phyloP scores from a whole-genome alignment of 2,888 invertebrate genomes.

The Caenorhabditis sp. region DNA sequence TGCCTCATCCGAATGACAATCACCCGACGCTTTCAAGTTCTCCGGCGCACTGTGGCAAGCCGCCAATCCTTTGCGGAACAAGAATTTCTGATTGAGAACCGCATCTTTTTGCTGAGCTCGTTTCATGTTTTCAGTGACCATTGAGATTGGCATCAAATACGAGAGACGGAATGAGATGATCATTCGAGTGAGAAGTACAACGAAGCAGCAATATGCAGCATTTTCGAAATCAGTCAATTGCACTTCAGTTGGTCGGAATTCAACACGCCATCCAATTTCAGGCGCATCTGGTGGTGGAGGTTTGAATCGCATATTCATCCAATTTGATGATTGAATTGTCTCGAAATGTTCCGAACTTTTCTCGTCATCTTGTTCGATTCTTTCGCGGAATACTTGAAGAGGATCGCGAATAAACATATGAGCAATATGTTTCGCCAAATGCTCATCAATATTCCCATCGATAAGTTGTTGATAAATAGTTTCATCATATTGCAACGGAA shows the following conservation, averaged over 20 bases:
- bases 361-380: slow-evolving; percentile 88
- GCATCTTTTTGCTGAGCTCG: slow-evolving; percentile 91
- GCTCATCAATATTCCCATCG: slow-evolving; percentile 88
- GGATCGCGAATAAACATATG: slow-evolving; percentile 98
- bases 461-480: slow-evolving; percentile 78
- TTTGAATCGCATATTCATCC: slow-evolving; percentile 71
- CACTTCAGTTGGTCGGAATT: slow-evolving; percentile 94
- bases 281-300: slow-evolving; percentile 91
- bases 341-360: slow-evolving; percentile 98
- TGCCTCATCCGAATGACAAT: slow-evolving; percentile 43
- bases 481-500: slow-evolving; percentile 77
- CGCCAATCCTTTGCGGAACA: slow-evolving; percentile 77
- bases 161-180: slow-evolving; percentile 94
- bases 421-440: slow-evolving; percentile 92
- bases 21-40: slow-evolving; percentile 48
- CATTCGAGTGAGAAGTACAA: slow-evolving; percentile 90
- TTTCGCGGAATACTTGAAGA: slow-evolving; percentile 85
- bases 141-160: slow-evolving; percentile 88
- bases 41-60: slow-evolving; percentile 68
- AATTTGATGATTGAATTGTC: slow-evolving; percentile 72
- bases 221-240: slow-evolving; percentile 99
- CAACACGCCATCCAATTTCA: slow-evolving; percentile 97
- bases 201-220: slow-evolving; percentile 96
- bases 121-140: slow-evolving; percentile 85
- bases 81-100: slow-evolving; percentile 84